Percentiles rank a stretch among this genome's conserved stretches.
Evolutionary conservation across 2,113 vertebrate genomes (phyloP).

Genomic region (Catagonus wagneri): DNA sequence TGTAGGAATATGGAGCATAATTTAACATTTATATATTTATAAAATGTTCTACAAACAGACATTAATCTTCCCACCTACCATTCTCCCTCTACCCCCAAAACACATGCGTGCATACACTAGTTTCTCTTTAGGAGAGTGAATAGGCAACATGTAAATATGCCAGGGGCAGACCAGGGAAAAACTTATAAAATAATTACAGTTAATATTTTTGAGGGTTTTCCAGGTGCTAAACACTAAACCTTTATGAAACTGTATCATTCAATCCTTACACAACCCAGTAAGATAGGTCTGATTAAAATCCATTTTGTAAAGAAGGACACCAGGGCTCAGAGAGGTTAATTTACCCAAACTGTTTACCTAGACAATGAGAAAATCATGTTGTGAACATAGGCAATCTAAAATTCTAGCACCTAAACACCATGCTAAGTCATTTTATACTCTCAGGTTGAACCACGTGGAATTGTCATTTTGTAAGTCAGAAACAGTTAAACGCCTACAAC

Average conservation of each 20-base stretch:
- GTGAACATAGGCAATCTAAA: not conserved
- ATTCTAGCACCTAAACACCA: not conserved
- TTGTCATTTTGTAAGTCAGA: not conserved
- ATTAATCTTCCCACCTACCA: not conserved
- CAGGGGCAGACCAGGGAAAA: not conserved
- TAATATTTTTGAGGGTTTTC: not conserved
- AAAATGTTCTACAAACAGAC: not conserved
- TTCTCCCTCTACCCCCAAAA: not conserved
- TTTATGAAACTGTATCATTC: not conserved
- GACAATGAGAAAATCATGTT: not conserved
- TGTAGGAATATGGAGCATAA: not conserved
- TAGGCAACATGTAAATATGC: not conserved
- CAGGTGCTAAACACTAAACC: not conserved
- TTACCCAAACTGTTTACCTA: not conserved
- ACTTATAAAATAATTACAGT: not conserved
- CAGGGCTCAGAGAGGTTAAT: not conserved
- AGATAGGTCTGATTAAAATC: not conserved
- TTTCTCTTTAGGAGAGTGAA: not conserved
- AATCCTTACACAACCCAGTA: not conserved
- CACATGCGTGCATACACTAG: too few relatives aligned
- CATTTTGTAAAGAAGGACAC: not conserved
- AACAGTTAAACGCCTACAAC: not conserved
- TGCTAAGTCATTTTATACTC: not conserved
- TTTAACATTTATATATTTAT: not conserved
- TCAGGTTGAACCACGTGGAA: not conserved